phyloP scores from a whole-genome alignment of 2,797 vertebrate species.

The Sebastes minor region DNA sequence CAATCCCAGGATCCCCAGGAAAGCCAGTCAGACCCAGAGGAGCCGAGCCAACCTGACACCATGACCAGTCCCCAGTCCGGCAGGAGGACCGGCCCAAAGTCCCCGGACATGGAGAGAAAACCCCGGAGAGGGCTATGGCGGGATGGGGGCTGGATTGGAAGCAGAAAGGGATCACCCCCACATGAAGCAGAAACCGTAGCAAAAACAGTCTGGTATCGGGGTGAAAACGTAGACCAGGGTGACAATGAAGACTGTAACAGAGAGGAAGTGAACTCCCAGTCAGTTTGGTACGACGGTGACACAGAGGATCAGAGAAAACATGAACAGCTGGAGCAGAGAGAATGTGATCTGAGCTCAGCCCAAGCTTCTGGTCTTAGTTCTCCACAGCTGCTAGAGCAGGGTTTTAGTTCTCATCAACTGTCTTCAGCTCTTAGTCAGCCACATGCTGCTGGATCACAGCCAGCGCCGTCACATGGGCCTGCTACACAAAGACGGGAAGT shows the following conservation, averaged over 20 bases:
- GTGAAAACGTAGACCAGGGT: not conserved
- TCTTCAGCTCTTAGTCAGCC: slow-evolving; percentile 46
- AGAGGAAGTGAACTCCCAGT: slow-evolving; percentile 17
- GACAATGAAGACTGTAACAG: not conserved
- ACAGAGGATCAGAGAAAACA: not conserved
- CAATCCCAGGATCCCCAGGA: slow-evolving; percentile 52
- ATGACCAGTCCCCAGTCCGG: not conserved
- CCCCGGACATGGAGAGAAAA: not conserved
- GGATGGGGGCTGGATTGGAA: slow-evolving; percentile 25
- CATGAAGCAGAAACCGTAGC: not conserved
- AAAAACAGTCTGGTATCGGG: slow-evolving; percentile 43
- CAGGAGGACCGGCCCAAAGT: not conserved
- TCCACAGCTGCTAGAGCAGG: slow-evolving; percentile 39
- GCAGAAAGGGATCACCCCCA: not conserved
- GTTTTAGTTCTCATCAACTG: slow-evolving; percentile 26
- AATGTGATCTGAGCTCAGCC: slow-evolving; percentile 18
- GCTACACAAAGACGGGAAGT: slow-evolving; percentile 71
- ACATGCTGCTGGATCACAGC: slow-evolving; percentile 55
- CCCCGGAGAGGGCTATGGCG: not conserved
- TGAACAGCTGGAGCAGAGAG: slow-evolving; percentile 29
- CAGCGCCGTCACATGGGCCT: slow-evolving; percentile 57
- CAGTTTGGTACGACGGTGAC: slow-evolving; percentile 50
- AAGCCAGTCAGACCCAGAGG: slow-evolving; percentile 8
- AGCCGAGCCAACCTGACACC: not conserved
- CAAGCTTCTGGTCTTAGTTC: slow-evolving; percentile 20